A percentile compares a stretch with the other conserved stretches of the same genome.
phyloP scores from a whole-genome alignment of 1,140 invertebrate species.

The Drosophila insularis region DNA sequence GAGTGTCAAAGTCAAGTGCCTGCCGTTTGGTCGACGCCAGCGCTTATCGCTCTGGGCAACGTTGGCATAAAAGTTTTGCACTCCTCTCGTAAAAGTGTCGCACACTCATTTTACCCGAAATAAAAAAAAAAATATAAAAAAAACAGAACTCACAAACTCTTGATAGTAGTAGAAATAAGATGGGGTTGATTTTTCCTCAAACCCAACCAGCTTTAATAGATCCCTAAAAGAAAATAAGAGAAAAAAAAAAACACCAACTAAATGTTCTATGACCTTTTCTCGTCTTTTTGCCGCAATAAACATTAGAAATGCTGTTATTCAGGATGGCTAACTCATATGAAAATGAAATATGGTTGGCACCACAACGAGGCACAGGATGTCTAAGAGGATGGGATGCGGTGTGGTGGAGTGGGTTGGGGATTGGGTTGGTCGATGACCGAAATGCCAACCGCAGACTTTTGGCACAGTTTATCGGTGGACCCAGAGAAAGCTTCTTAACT shows the following conservation, averaged over 20 bases:
- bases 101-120: constrained; percentile 14
- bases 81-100: constrained; percentile 66
- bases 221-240: not conserved
- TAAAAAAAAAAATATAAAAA: too few relatives aligned
- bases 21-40: constrained; percentile 40
- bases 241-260: not conserved
- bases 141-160: not conserved
- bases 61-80: constrained; percentile 70
- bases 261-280: constrained; percentile 13
- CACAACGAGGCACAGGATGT: constrained; percentile 16
- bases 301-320: constrained; percentile 65
- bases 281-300: constrained; percentile 50
- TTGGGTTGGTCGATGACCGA: constrained; percentile 34
- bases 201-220: not conserved
- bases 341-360: constrained; percentile 66
- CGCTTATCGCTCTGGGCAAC: constrained; percentile 71
- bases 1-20: constrained; percentile 78
- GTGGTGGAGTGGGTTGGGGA: not conserved
- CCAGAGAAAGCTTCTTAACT: constrained; percentile 57
- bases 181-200: constrained; percentile 21
- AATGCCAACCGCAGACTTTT: constrained; percentile 78
- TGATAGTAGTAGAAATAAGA: constrained; percentile 25
- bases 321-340: constrained; percentile 56
- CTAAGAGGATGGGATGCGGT: constrained; percentile 9
- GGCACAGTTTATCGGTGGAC: constrained; percentile 72